These are phyloP conservation scores for Leptestheria dahalacensis DNA, from an alignment of 1,140 invertebrate species.

Conservation along the genomic window DNA sequence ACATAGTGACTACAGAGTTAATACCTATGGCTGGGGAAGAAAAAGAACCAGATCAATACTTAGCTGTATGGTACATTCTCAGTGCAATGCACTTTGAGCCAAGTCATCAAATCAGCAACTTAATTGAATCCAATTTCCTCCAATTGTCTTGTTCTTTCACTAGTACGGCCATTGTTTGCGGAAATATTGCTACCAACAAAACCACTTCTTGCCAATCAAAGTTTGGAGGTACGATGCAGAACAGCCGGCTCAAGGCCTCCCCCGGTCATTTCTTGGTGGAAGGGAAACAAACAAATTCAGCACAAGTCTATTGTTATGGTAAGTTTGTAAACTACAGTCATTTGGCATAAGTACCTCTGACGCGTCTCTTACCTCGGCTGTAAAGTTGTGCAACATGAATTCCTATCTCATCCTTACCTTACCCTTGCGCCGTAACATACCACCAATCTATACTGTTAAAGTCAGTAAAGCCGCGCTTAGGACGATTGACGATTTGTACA, in stretches of 20 bases:
- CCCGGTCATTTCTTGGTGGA: slow-evolving; percentile 60
- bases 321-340: not conserved
- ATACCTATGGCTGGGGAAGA: no score
- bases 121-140: not conserved
- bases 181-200: slow-evolving; percentile 23
- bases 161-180: slow-evolving; percentile 3
- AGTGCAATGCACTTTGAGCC: not conserved
- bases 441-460: no score
- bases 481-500: no score
- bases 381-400: no score
- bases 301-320: not conserved
- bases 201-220: slow-evolving; percentile 59
- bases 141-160: not conserved
- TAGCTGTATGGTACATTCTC: no score
- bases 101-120: not conserved
- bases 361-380: not conserved
- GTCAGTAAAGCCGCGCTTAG: no score
- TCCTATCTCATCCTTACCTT: no score
- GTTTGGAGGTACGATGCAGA: slow-evolving; percentile 63
- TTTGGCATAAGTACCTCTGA: no score
- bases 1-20: no score
- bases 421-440: no score
- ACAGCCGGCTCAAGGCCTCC: slow-evolving; percentile 63
- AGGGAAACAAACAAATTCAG: slow-evolving; percentile 48
- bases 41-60: no score